These are phyloP conservation scores for Ochropleura leucogaster DNA, from an alignment of 2,888 invertebrate genomes.

Conservation along the genomic window DNA sequence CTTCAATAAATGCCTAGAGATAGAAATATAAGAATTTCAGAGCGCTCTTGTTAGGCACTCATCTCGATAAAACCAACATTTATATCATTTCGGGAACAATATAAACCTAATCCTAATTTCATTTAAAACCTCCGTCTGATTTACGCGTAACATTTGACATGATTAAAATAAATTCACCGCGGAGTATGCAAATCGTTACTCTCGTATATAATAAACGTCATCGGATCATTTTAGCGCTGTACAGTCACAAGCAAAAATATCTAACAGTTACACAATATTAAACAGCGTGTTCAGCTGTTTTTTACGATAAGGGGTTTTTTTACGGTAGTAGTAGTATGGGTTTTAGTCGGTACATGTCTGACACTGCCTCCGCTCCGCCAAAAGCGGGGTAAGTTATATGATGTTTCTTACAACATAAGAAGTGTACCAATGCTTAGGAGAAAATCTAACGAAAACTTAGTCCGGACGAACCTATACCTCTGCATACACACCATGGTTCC, in stretches of 20 bases:
- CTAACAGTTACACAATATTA: neutral
- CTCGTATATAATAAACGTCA: constrained; percentile 28
- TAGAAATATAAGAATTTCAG: no score
- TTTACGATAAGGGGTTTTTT: neutral
- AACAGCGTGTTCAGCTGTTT: neutral
- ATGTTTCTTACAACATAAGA: neutral
- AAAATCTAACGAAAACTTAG: neutral
- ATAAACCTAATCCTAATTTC: constrained; percentile 7
- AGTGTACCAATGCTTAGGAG: neutral
- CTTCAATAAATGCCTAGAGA: no score
- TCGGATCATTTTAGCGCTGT: constrained; percentile 29
- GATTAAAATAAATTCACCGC: constrained; percentile 23
- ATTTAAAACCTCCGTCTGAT: constrained; percentile 22
- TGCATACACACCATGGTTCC: neutral
- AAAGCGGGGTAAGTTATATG: no score
- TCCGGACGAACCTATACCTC: neutral
- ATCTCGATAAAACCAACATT: neutral
- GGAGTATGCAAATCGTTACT: constrained; percentile 31
- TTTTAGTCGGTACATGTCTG: no score
- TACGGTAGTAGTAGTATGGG: no score
- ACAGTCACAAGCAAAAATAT: constrained; percentile 12
- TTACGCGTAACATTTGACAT: constrained; percentile 18
- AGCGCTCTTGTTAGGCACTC: no score
- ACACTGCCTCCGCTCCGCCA: no score
- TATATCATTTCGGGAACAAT: neutral